These are phyloP conservation scores for Leptodactylus fallax DNA, from an alignment of 2,797 vertebrate genomes.

Conservation along the genomic window DNA sequence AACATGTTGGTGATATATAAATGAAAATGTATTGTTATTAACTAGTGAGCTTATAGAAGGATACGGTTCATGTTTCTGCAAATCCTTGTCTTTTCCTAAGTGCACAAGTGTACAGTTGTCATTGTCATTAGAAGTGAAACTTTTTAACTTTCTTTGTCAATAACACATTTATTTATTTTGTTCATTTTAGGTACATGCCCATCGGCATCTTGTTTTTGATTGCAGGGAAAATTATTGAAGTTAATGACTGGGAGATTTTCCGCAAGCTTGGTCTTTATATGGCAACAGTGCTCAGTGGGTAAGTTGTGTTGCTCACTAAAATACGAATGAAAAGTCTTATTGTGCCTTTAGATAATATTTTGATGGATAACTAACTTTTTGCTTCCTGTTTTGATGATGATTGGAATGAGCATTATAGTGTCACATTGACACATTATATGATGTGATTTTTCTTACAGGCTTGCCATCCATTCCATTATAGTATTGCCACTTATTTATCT, in stretches of 20 bases:
- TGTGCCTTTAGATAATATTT: not conserved
- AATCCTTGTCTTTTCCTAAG: not conserved
- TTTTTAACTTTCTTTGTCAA: not conserved
- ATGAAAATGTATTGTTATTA: too few relatives aligned
- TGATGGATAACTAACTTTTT: too few relatives aligned
- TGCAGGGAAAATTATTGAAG: slow-evolving; percentile 96
- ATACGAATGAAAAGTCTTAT: not conserved
- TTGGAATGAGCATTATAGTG: not conserved
- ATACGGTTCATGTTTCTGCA: not conserved
- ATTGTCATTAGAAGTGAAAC: too few relatives aligned
- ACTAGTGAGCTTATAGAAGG: too few relatives aligned
- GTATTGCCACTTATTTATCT: slow-evolving; percentile 93
- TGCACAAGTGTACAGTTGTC: not conserved
- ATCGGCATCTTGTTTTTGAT: slow-evolving; percentile 95
- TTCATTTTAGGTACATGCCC: slow-evolving; percentile 92
- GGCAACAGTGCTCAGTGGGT: slow-evolving; percentile 97
- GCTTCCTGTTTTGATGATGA: not conserved
- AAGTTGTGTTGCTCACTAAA: slow-evolving; percentile 71
- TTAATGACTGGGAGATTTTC: slow-evolving; percentile 99
- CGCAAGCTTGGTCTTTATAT: slow-evolving; percentile 96
- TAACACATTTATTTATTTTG: slow-evolving; percentile 58
- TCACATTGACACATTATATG: slow-evolving; percentile 4
- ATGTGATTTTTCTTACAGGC: slow-evolving; percentile 75
- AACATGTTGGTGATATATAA: too few relatives aligned
- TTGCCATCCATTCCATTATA: slow-evolving; percentile 88